Evolutionary conservation across 2,797 vertebrate species (phyloP).

Genomic region (Darevskia mixta): DNA sequence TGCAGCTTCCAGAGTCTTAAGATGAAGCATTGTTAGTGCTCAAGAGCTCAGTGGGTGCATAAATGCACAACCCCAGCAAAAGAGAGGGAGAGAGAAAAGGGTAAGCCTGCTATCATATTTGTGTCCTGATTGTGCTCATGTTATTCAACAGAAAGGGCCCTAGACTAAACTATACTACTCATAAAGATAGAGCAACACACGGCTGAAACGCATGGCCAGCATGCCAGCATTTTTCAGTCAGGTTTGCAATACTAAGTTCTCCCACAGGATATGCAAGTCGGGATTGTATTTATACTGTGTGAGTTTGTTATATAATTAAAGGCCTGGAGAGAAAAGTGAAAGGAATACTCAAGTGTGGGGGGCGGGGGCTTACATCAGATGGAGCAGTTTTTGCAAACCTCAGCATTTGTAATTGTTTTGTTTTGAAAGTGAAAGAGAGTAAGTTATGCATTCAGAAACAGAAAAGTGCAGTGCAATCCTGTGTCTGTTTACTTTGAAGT

Average conservation of each 20-base stretch:
- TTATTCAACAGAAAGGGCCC: constrained; percentile 70
- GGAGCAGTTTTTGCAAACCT: constrained; percentile 51
- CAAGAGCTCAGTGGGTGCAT: constrained; percentile 18
- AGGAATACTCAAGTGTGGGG: neutral
- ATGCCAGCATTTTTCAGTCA: constrained; percentile 70
- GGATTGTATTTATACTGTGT: constrained; percentile 46
- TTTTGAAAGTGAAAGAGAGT: constrained; percentile 1
- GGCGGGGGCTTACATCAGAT: neutral
- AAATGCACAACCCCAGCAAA: constrained; percentile 29
- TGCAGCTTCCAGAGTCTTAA: neutral
- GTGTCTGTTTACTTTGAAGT: neutral
- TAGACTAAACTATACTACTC: constrained; percentile 76
- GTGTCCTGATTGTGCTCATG: constrained; percentile 47
- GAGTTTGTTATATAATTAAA: neutral
- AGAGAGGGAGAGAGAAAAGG: constrained; percentile 18
- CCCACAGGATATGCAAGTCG: constrained; percentile 53
- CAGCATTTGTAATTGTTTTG: constrained; percentile 39
- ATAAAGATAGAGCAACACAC: constrained; percentile 69
- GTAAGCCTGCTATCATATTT: constrained; percentile 52
- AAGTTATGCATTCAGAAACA: constrained; percentile 34
- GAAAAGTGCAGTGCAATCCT: constrained; percentile 38
- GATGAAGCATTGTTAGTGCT: constrained; percentile 8
- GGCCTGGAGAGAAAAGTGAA: constrained; percentile 35
- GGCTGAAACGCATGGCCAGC: constrained; percentile 51
- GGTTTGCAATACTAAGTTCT: constrained; percentile 70